Percentiles rank a stretch among this genome's conserved stretches.
Conservation (phyloP, 2,113 vertebrate species). For the Actenoides hombroni region DNA sequence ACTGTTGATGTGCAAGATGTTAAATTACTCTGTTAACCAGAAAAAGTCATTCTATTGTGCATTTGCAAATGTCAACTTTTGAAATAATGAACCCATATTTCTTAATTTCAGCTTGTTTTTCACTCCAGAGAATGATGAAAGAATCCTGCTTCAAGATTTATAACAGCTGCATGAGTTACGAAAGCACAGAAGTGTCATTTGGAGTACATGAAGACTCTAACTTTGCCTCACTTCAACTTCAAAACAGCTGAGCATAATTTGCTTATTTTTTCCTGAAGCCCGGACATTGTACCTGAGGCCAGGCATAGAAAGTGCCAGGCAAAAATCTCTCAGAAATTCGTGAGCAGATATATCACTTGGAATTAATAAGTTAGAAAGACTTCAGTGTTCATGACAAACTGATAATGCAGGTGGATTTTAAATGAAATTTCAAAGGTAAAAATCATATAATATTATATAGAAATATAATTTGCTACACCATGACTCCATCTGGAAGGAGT, state of each 20-base stretch:
- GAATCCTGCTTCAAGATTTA: conserved; percentile 1
- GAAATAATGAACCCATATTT: neutral
- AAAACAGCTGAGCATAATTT: neutral
- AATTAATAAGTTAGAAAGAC: neutral
- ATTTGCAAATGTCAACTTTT: conserved; percentile 33
- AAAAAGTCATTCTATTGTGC: neutral
- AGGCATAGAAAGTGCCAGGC: neutral
- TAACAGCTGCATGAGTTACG: neutral
- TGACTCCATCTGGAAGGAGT: neutral
- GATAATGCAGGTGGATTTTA: neutral
- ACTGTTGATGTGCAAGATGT: neutral
- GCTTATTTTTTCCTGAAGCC: neutral
- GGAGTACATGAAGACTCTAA: neutral
- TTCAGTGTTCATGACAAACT: neutral
- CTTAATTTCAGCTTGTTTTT: conserved; percentile 28
- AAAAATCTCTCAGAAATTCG: neutral
- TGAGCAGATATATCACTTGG: neutral
- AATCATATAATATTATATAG: neutral
- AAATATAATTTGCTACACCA: neutral
- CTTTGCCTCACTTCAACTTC: neutral
- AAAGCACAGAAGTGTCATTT: conserved; percentile 12
- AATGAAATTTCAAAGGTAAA: neutral
- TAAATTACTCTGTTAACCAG: neutral
- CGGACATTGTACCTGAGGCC: neutral
- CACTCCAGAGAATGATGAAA: neutral